phyloP scores from a whole-genome alignment of 2,113 vertebrate species.

The Psilopsiagon aurifrons region DNA sequence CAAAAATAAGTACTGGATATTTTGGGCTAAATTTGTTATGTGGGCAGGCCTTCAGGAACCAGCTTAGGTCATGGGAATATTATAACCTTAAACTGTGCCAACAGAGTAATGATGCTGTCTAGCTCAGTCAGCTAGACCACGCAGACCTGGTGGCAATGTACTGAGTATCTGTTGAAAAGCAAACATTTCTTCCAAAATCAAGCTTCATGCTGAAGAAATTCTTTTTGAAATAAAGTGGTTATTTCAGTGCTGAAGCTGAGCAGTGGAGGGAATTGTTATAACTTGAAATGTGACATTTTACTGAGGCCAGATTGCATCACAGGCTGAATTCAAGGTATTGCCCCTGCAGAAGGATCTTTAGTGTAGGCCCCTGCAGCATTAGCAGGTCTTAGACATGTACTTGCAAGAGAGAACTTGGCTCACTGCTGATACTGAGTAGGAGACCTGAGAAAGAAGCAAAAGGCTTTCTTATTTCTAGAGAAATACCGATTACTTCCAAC shows the following conservation, averaged over 20 bases:
- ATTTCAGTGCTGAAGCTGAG: background rate
- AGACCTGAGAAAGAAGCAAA: background rate
- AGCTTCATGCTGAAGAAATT: background rate
- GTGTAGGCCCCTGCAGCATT: background rate
- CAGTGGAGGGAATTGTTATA: background rate
- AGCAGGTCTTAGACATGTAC: background rate
- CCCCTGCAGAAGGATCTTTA: background rate
- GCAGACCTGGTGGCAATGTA: background rate
- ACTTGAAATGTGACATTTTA: background rate
- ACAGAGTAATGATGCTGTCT: background rate
- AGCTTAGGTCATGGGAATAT: background rate
- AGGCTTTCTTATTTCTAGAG: background rate
- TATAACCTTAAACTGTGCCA: background rate
- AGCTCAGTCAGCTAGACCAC: background rate
- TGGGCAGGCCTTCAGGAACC: background rate
- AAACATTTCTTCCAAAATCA: background rate
- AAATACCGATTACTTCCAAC: background rate
- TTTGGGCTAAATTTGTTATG: constrained; percentile 1
- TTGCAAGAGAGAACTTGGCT: background rate
- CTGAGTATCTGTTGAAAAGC: background rate
- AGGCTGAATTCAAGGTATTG: background rate
- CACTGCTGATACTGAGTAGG: background rate
- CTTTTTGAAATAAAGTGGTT: background rate
- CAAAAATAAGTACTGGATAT: background rate
- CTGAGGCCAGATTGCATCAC: background rate